Percentiles rank a stretch among this genome's conserved stretches.
phyloP scores from a whole-genome alignment of 2,888 invertebrate species.

The Deladenus siricidicola region DNA sequence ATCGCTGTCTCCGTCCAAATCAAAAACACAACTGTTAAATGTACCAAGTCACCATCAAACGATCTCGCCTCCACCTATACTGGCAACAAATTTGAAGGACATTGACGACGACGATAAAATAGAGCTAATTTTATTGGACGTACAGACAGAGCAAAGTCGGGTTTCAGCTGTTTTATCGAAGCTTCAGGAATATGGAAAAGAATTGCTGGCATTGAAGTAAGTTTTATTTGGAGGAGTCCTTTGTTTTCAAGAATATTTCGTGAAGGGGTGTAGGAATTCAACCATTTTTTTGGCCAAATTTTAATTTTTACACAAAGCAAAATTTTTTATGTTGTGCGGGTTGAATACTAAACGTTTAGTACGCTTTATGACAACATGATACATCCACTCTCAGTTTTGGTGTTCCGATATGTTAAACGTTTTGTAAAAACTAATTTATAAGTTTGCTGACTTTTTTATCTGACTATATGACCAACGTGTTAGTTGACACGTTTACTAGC shows the following conservation, averaged over 20 bases:
- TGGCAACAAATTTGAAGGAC: slow-evolving; percentile 10
- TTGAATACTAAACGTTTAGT: too few relatives aligned
- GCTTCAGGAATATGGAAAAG: slow-evolving; percentile 27
- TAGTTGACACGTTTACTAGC: too few relatives aligned
- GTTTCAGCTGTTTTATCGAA: slow-evolving; percentile 26
- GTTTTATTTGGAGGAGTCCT: neutral
- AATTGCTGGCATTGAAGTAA: slow-evolving; percentile 29
- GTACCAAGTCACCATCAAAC: neutral
- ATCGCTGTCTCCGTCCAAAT: slow-evolving; percentile 9
- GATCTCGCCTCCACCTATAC: slow-evolving; percentile 13
- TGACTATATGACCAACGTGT: too few relatives aligned
- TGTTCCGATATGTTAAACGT: too few relatives aligned
- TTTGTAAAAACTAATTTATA: too few relatives aligned
- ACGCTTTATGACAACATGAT: too few relatives aligned
- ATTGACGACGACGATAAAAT: slow-evolving; percentile 35
- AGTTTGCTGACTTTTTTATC: too few relatives aligned
- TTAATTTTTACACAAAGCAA: too few relatives aligned
- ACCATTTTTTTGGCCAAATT: neutral
- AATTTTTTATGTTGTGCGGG: too few relatives aligned
- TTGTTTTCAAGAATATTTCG: neutral
- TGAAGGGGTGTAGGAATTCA: neutral
- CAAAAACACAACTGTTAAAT: neutral
- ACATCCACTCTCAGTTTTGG: too few relatives aligned
- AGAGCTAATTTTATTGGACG: slow-evolving; percentile 26
- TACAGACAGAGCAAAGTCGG: slow-evolving; percentile 32